phyloP scores from a whole-genome alignment of 2,888 invertebrate species.

The Epirrita christyi region DNA sequence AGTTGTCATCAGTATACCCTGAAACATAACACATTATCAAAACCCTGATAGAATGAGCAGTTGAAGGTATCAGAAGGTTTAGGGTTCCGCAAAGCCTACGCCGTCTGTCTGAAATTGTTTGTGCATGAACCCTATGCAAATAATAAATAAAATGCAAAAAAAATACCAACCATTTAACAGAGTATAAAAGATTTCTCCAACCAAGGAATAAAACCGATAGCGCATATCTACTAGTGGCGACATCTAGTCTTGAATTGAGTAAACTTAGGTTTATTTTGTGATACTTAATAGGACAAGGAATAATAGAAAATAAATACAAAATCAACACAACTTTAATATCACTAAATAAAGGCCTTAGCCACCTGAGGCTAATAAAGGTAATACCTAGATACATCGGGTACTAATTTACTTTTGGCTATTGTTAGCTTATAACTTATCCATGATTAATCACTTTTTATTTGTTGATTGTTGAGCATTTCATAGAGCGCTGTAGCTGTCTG shows the following conservation, averaged over 20 bases:
- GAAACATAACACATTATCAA: constrained; percentile 25
- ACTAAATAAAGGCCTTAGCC: neutral
- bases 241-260: too few species aligned
- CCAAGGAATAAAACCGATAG: too few species aligned
- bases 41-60: too few species aligned
- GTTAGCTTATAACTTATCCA: neutral
- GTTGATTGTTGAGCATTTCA: neutral
- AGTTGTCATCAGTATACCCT: constrained; percentile 85
- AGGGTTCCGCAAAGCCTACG: too few species aligned
- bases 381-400: constrained; percentile 1
- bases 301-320: neutral
- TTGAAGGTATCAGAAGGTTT: too few species aligned
- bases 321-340: constrained; percentile 1
- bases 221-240: too few species aligned
- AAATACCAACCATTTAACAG: too few species aligned
- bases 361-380: neutral
- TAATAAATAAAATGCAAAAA: too few species aligned
- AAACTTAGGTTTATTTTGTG: neutral
- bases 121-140: too few species aligned
- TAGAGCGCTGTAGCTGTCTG: constrained; percentile 4
- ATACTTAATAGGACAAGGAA: neutral
- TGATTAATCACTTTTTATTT: neutral
- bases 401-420: neutral
- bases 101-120: too few species aligned
- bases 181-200: too few species aligned